Conservation (phyloP, 2,113 vertebrate species). For the Tychaedon coryphoeus region DNA sequence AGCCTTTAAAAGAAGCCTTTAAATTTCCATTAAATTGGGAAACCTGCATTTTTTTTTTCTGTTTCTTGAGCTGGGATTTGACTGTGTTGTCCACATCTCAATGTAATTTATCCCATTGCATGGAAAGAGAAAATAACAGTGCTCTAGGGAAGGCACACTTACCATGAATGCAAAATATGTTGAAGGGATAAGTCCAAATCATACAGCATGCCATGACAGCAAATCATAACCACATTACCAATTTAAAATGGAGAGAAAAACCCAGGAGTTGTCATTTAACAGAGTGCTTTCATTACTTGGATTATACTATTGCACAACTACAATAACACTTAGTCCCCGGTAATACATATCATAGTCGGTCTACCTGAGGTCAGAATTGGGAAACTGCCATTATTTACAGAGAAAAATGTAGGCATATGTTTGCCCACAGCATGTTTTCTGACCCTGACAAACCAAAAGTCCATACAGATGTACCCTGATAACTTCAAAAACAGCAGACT, state of each 20-base stretch:
- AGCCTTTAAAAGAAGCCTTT: background rate
- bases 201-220: background rate
- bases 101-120: background rate
- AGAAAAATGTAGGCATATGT: background rate
- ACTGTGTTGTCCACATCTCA: background rate
- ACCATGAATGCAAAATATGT: background rate
- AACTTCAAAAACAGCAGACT: background rate
- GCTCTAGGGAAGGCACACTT: background rate
- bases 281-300: background rate
- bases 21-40: background rate
- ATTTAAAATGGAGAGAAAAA: background rate
- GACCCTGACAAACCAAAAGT: background rate
- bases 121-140: background rate
- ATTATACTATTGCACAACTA: background rate
- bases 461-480: background rate
- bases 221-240: background rate
- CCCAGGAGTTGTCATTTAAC: background rate
- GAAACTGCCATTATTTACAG: background rate
- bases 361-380: background rate
- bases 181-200: background rate
- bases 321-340: background rate
- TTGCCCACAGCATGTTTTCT: background rate
- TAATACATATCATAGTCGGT: background rate
- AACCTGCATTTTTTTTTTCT: background rate
- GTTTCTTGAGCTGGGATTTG: background rate